A percentile compares a stretch with the other conserved stretches of the same genome.
Conservation (phyloP, 2,888 invertebrate species). For the Lydus trimaculatus region DNA sequence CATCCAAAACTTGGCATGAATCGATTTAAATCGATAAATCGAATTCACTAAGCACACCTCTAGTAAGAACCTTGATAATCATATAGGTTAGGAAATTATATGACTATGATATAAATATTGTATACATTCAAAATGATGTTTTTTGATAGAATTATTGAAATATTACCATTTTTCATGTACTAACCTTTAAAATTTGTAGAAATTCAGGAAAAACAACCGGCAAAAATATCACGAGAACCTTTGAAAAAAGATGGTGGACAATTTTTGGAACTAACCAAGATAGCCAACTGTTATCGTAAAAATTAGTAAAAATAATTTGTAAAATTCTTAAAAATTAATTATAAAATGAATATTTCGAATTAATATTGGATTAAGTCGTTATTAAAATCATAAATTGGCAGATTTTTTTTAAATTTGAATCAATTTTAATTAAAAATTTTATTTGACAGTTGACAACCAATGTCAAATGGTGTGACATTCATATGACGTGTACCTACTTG, state of each 20-base stretch:
- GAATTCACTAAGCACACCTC: no score
- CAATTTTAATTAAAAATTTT: not conserved
- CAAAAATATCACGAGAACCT: not conserved
- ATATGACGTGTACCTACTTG: not conserved
- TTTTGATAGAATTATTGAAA: not conserved
- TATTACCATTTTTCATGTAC: not conserved
- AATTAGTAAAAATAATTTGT: not conserved
- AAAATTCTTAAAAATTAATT: no score
- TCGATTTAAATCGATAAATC: no score
- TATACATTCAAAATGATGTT: not conserved
- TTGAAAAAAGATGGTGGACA: not conserved
- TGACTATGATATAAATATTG: not conserved
- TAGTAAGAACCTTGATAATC: not conserved
- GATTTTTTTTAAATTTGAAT: no score
- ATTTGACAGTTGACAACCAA: not conserved
- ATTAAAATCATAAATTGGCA: no score
- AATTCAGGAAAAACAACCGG: not conserved
- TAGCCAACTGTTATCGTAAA: not conserved
- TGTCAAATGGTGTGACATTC: not conserved
- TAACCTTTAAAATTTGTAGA: not conserved
- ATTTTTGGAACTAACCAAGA: not conserved
- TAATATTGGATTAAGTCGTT: not conserved
- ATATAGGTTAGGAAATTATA: constrained; percentile 15
- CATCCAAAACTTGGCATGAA: no score
- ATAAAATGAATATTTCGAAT: not conserved